These are phyloP conservation scores for Salticus scenicus DNA, from an alignment of 2,888 invertebrate species.

Conservation along the genomic window DNA sequence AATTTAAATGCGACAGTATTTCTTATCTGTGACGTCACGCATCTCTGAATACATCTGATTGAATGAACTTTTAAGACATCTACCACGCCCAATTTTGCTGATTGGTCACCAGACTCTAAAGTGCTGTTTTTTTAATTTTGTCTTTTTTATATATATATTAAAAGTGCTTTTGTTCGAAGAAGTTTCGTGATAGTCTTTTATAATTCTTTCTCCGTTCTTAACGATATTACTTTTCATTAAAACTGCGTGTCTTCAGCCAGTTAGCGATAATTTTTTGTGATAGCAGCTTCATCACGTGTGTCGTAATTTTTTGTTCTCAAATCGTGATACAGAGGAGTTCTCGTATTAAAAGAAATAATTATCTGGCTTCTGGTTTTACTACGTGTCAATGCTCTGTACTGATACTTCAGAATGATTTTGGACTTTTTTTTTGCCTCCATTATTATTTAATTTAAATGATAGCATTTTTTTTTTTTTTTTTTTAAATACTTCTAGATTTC, in stretches of 20 bases:
- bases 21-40: constrained; percentile 28
- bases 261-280: not conserved
- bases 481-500: no score
- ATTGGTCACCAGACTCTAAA: constrained; percentile 13
- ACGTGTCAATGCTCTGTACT: not conserved
- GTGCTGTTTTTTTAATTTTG: constrained; percentile 13
- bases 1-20: constrained; percentile 21
- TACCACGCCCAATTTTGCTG: constrained; percentile 1
- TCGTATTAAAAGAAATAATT: no score
- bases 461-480: no score
- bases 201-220: not conserved
- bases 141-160: not conserved
- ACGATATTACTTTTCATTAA: constrained; percentile 7
- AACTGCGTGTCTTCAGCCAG: not conserved
- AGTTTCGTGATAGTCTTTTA: constrained; percentile 14
- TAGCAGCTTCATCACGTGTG: not conserved
- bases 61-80: constrained; percentile 13
- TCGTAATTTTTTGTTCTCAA: not conserved
- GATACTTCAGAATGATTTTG: not conserved
- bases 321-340: no score
- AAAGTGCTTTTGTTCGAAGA: not conserved
- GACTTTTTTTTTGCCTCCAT: not conserved
- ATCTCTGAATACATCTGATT: constrained; percentile 1
- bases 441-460: no score
- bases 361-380: not conserved